Percentiles rank a stretch among this genome's conserved stretches.
Conservation (phyloP, 2,113 vertebrate species). For the Piprites chloris region DNA sequence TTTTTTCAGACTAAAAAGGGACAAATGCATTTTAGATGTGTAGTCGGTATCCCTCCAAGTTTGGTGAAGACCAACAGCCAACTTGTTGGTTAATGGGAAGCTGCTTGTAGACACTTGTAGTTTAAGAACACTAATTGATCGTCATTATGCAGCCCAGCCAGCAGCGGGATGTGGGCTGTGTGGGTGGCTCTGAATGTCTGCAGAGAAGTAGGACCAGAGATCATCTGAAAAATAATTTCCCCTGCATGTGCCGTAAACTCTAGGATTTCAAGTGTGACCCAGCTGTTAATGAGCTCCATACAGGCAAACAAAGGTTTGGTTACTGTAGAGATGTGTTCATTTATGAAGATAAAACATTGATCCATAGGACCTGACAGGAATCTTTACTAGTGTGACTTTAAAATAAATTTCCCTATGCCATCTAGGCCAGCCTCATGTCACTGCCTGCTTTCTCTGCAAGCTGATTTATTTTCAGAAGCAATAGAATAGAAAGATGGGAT, state of each 20-base stretch:
- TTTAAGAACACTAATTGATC: background rate
- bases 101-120: background rate
- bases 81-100: background rate
- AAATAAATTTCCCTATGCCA: background rate
- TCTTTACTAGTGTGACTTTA: background rate
- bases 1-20: background rate
- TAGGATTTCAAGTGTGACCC: conserved; percentile 33
- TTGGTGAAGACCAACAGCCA: background rate
- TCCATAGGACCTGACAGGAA: background rate
- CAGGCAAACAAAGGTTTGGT: background rate
- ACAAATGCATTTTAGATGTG: background rate
- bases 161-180: background rate
- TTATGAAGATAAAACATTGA: conserved; percentile 7
- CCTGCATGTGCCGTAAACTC: background rate
- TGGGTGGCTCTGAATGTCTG: conserved; percentile 9
- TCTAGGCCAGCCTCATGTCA: background rate
- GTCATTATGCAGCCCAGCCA: background rate
- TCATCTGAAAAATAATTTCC: conserved; percentile 38
- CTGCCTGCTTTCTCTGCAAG: background rate
- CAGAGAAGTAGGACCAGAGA: conserved; percentile 10
- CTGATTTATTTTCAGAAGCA: background rate
- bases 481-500: background rate
- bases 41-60: background rate
- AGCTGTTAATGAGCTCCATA: conserved; percentile 53
- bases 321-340: background rate